A percentile compares a stretch with the other conserved stretches of the same genome.
These are phyloP conservation scores for Axinella damicornis DNA, from an alignment of 37 sponge, comb jelly and placozoan species.

Conservation along the genomic window DNA sequence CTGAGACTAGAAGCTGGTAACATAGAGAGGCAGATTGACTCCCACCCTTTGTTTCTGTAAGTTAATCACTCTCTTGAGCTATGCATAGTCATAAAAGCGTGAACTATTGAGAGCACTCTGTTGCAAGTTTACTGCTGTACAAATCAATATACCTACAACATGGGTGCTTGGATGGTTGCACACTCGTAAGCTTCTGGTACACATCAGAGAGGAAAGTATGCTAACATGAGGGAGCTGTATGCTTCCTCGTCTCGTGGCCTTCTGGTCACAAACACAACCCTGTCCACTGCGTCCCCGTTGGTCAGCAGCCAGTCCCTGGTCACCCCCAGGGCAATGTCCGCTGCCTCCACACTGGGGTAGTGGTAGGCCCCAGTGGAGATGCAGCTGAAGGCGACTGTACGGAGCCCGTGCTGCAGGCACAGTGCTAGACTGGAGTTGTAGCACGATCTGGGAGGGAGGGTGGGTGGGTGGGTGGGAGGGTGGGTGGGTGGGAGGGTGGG, in stretches of 20 bases:
- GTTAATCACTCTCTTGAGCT: background rate
- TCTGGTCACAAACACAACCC: slow-evolving; percentile 64
- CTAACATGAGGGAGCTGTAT: slow-evolving; percentile 53
- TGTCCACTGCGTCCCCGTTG: slow-evolving; percentile 47
- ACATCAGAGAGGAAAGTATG: slow-evolving; percentile 72
- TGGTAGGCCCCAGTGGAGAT: slow-evolving; percentile 74
- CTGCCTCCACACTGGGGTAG: slow-evolving; percentile 72
- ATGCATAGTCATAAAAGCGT: too few relatives aligned
- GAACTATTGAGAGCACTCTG: too few relatives aligned
- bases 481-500: too few relatives aligned
- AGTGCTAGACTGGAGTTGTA: slow-evolving; percentile 52
- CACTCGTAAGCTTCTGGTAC: background rate
- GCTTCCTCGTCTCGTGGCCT: slow-evolving; percentile 59
- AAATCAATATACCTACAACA: too few relatives aligned
- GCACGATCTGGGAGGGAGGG: slow-evolving; percentile 32
- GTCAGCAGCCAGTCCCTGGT: slow-evolving; percentile 52
- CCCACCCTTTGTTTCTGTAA: background rate
- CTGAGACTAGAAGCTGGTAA: slow-evolving; percentile 54
- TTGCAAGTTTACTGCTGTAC: too few relatives aligned
- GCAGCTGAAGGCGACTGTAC: slow-evolving; percentile 73
- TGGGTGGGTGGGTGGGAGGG: background rate
- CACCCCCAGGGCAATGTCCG: slow-evolving; percentile 48
- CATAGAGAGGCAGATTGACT: background rate
- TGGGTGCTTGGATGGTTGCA: too few relatives aligned
- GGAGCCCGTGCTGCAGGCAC: slow-evolving; percentile 34